Percentiles rank a stretch among this genome's conserved stretches.
These are phyloP conservation scores for Copidosoma aretas DNA, from an alignment of 2,888 invertebrate species.

Conservation along the genomic window DNA sequence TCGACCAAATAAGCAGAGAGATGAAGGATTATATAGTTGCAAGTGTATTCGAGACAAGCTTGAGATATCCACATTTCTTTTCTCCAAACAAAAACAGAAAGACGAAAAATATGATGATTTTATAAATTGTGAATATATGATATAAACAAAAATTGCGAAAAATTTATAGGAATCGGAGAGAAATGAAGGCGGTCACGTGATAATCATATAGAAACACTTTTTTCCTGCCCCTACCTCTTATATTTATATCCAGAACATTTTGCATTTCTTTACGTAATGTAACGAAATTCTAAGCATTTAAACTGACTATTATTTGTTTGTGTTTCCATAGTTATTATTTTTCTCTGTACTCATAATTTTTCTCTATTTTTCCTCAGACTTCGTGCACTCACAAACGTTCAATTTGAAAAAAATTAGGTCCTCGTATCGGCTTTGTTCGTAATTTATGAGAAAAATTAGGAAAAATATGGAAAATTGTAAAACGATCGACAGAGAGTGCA, in stretches of 20 bases:
- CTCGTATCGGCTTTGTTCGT: slow-evolving; percentile 30
- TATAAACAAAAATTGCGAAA: slow-evolving; percentile 1
- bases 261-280: slow-evolving; percentile 33
- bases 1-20: slow-evolving; percentile 59
- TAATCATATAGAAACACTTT: slow-evolving; percentile 51
- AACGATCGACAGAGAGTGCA: slow-evolving; percentile 37
- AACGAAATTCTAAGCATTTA: slow-evolving; percentile 27
- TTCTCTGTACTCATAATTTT: slow-evolving; percentile 38
- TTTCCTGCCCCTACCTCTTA: slow-evolving; percentile 29
- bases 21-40: slow-evolving; percentile 55
- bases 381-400: slow-evolving; percentile 24
- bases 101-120: background rate
- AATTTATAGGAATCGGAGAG: slow-evolving; percentile 25
- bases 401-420: slow-evolving; percentile 26
- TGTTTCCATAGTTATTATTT: slow-evolving; percentile 38
- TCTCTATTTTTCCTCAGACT: slow-evolving; percentile 16
- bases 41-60: slow-evolving; percentile 54
- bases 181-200: slow-evolving; percentile 56
- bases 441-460: slow-evolving; percentile 3
- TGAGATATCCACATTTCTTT: slow-evolving; percentile 50
- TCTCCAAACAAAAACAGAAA: slow-evolving; percentile 6
- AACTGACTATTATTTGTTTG: slow-evolving; percentile 38
- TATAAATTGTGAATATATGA: background rate
- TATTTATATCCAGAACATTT: slow-evolving; percentile 12
- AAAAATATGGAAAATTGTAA: slow-evolving; percentile 28